Evolutionary conservation across 2,888 invertebrate species (phyloP).

Genomic region (Maniola hyperantus): DNA sequence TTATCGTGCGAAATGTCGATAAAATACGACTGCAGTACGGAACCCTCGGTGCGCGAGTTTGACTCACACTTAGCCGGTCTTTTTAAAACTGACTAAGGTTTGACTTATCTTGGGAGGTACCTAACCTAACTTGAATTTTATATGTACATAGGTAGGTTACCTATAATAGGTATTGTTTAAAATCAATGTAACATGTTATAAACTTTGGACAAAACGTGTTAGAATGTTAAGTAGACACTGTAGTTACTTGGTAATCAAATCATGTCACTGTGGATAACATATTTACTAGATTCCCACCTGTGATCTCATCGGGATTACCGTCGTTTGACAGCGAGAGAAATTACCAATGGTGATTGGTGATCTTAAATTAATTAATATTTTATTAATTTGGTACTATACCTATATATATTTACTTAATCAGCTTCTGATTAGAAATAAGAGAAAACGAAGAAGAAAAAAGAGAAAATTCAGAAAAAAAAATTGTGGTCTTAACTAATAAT

Average conservation of each 20-base stretch:
- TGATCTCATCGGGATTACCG: constrained; percentile 42
- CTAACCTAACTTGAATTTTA: too few species aligned
- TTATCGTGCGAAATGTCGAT: too few species aligned
- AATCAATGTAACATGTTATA: background rate
- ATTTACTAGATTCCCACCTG: constrained; percentile 23
- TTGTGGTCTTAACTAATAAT: too few species aligned
- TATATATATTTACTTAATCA: background rate
- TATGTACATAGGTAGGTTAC: too few species aligned
- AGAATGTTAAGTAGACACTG: constrained; percentile 27
- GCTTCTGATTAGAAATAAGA: background rate
- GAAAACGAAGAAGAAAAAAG: too few species aligned
- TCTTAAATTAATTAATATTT: background rate
- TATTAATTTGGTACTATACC: background rate
- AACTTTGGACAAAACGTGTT: constrained; percentile 21
- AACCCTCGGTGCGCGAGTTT: too few species aligned
- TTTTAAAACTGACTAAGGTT: too few species aligned
- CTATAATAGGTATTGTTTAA: too few species aligned
- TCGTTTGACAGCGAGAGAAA: constrained; percentile 42
- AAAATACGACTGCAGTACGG: too few species aligned
- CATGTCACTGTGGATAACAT: constrained; percentile 28
- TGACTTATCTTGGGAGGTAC: too few species aligned
- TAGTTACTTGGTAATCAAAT: constrained; percentile 30
- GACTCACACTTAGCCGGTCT: too few species aligned
- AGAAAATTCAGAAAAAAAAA: too few species aligned
- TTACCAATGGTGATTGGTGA: background rate